These are phyloP conservation scores for Idaea straminata DNA, from an alignment of 2,888 invertebrate species.

Conservation along the genomic window DNA sequence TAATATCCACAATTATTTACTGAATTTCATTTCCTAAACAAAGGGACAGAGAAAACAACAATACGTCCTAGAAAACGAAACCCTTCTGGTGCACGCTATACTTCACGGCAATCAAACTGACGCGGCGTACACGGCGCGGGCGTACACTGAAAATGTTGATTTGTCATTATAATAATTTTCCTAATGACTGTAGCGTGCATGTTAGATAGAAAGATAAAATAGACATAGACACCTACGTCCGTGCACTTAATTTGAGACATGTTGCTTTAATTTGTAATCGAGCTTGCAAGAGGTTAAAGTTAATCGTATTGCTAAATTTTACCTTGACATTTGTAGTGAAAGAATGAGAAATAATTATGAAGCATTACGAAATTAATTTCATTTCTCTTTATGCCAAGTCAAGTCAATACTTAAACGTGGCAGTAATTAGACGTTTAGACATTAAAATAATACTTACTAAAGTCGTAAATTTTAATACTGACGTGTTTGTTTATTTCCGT, in stretches of 20 bases:
- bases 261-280: background rate
- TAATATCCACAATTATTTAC: slow-evolving; percentile 44
- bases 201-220: slow-evolving; percentile 4
- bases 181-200: background rate
- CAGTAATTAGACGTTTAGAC: too few relatives aligned
- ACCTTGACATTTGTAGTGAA: background rate
- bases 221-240: background rate
- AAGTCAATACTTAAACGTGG: too few relatives aligned
- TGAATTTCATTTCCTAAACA: slow-evolving; percentile 43
- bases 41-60: slow-evolving; percentile 42
- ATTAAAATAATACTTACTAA: too few relatives aligned
- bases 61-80: slow-evolving; percentile 34
- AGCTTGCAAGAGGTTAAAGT: background rate
- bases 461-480: too few relatives aligned
- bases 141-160: slow-evolving; percentile 13
- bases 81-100: slow-evolving; percentile 47
- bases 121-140: slow-evolving; percentile 12
- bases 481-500: too few relatives aligned
- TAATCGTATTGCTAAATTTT: background rate
- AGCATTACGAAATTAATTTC: background rate
- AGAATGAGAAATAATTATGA: background rate
- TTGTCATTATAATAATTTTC: slow-evolving; percentile 17
- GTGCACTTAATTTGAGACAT: background rate
- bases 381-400: background rate
- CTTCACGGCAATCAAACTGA: slow-evolving; percentile 40